These are phyloP conservation scores for Apodemus agrarius DNA, from an alignment of 2,797 vertebrate species.

Conservation along the genomic window DNA sequence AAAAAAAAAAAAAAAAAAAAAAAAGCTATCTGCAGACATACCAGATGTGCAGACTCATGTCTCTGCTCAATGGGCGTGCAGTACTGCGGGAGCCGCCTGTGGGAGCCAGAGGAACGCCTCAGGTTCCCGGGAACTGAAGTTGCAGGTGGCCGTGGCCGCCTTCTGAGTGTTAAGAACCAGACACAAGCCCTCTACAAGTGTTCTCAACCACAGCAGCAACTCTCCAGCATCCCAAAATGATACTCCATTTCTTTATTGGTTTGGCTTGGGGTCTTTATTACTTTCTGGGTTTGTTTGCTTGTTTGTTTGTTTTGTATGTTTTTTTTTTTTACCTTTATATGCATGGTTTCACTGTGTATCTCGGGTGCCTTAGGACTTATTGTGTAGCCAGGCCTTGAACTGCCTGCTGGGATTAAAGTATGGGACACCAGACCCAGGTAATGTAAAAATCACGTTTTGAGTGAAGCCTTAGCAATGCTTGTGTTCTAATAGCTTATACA, in stretches of 20 bases:
- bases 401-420: neutral
- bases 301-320: neutral
- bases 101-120: too few relatives aligned
- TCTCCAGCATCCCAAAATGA: too few relatives aligned
- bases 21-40: conserved; percentile 27
- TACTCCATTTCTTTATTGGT: neutral
- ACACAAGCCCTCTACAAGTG: neutral
- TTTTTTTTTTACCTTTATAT: neutral
- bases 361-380: neutral
- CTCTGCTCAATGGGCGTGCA: neutral
- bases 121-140: neutral
- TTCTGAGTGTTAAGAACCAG: neutral
- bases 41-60: neutral
- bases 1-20: too few relatives aligned
- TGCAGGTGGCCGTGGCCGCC: neutral
- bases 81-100: too few relatives aligned
- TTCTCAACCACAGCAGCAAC: neutral
- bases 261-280: neutral
- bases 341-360: neutral
- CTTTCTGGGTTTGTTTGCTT: neutral
- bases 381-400: neutral
- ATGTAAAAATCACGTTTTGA: neutral
- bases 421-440: neutral
- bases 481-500: neutral
- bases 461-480: neutral